phyloP scores from a whole-genome alignment of 2,113 vertebrate species.

The Pheucticus melanocephalus region DNA sequence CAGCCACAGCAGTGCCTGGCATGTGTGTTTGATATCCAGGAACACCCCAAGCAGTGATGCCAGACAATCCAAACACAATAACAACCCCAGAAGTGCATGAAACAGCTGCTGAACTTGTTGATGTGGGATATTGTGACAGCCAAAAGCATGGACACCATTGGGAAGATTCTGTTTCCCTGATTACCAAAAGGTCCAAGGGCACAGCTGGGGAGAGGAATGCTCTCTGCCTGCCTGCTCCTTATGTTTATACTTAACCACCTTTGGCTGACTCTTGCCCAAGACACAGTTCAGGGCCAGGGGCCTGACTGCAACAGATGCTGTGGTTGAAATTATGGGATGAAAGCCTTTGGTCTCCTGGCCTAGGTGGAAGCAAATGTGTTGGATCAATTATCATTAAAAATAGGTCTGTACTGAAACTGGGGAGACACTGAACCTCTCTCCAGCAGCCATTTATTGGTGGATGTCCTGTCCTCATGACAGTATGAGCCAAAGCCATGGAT shows the following conservation, averaged over 20 bases:
- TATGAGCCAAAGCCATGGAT: not conserved
- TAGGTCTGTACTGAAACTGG: not conserved
- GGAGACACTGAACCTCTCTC: not conserved
- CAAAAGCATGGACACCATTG: not conserved
- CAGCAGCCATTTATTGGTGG: not conserved
- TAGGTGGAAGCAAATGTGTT: not conserved
- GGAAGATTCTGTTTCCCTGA: not conserved
- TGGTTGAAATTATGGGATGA: not conserved
- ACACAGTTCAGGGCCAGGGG: not conserved
- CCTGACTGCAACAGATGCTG: not conserved
- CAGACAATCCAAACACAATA: not conserved
- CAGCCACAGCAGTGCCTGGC: fast-evolving
- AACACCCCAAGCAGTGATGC: not conserved
- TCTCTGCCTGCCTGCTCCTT: not conserved
- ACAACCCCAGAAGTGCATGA: not conserved
- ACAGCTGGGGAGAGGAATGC: not conserved
- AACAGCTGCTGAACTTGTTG: not conserved
- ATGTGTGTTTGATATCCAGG: not conserved
- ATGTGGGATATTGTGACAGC: not conserved
- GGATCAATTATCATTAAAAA: not conserved
- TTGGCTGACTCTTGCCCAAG: not conserved
- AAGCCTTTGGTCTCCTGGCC: not conserved
- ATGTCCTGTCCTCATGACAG: not conserved
- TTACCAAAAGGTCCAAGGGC: not conserved
- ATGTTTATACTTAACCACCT: not conserved